Evolutionary conservation across 1,140 invertebrate species (phyloP), one percentile per base, ranked within the genome.

Genomic region (Euwallacea fornicatus): DNA sequence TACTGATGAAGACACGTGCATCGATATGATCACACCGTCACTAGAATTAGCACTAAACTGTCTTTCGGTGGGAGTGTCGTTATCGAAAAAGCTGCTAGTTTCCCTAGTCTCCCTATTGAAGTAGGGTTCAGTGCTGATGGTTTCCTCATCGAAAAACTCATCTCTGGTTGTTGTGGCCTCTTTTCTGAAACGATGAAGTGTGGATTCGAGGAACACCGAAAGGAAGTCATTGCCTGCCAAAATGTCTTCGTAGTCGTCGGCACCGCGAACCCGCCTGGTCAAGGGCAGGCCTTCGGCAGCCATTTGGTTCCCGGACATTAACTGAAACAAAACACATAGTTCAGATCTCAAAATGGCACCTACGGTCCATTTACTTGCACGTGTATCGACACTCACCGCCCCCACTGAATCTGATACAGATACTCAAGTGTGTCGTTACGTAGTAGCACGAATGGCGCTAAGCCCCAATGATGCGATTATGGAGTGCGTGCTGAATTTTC

Each of bases 191-290:
- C 56, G 79, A 63, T 58, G 81, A 75, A 68, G 78, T 78, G 63
- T 82, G 77, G 76, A 71, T 42, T 75, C 75, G 73, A 88, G 85
- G 63, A 87, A 84, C 0, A 88, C 82, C 7, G 84, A 85, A 0
- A 87, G 81, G 71, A 88, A 88, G 73, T 87, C 86, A 2, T 83
- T 83, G 58, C 86, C 86, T 41, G 85, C 83, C 11, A 87, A 76
- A 50, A 86, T 81, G 71, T 86, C 86, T 78, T 82, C 83, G 47
- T 72, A 67, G 73, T 85, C 65, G 76, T 81, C 82, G 73, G 79
- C 73, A 77, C 79, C 76, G 78, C 78, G 78, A 13, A 58, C 72
- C 42, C 75, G 80, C 75, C 77, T 77, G 76, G 66, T 69, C 76
- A 75, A 69, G 73, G 72, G 75, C 62, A 61, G 56, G 69, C 69